Conservation (phyloP, 37 sponge, comb jelly and placozoan species). For the Eunapius fragilis region DNA sequence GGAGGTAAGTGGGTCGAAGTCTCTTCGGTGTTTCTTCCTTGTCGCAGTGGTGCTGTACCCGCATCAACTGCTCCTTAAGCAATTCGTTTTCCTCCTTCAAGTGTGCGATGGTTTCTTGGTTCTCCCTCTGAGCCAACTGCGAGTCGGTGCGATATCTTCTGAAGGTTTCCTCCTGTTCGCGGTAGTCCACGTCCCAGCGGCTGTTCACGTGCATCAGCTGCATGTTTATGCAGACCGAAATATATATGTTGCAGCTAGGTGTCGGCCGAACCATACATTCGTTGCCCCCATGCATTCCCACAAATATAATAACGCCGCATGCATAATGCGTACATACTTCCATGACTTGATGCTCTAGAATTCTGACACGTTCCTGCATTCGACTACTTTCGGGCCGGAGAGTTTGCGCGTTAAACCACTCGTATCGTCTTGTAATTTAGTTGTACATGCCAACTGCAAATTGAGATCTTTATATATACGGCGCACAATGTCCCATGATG, state of each 20-base stretch:
- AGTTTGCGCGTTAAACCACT: too few relatives aligned
- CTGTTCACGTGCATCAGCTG: slow-evolving; percentile 58
- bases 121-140: slow-evolving; percentile 38
- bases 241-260: too few relatives aligned
- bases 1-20: neutral
- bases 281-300: too few relatives aligned
- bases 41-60: neutral
- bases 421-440: too few relatives aligned
- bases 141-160: slow-evolving; percentile 32
- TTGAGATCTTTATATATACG: too few relatives aligned
- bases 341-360: neutral
- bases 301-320: neutral
- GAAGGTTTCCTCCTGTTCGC: slow-evolving; percentile 37
- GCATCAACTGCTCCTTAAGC: neutral
- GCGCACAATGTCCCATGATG: too few relatives aligned
- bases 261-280: too few relatives aligned
- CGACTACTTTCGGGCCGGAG: too few relatives aligned
- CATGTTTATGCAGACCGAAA: neutral
- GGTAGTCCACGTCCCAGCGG: slow-evolving; percentile 63
- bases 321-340: neutral
- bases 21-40: neutral
- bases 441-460: too few relatives aligned
- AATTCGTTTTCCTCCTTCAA: slow-evolving; percentile 29
- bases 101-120: slow-evolving; percentile 22
- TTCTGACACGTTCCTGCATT: neutral